A percentile compares a stretch with the other conserved stretches of the same genome.
phyloP scores from a whole-genome alignment of 2,113 vertebrate species.

The Leucoraja erinaceus region DNA sequence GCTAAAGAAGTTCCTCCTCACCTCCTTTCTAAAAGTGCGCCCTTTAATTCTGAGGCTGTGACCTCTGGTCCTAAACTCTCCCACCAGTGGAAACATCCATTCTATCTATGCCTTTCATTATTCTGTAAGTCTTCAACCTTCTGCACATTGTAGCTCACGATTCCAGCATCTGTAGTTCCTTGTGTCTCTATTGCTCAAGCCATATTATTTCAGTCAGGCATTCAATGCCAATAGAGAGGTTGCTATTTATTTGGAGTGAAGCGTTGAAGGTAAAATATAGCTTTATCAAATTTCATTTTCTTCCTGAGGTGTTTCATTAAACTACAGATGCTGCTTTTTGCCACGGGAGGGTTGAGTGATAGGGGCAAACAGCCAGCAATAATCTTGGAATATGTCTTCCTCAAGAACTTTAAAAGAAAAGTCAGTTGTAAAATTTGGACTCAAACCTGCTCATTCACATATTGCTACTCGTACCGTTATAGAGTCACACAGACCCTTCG shows the following conservation, averaged over 20 bases:
- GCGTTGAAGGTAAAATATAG: not conserved
- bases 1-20: too few relatives aligned
- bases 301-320: conserved; percentile 12
- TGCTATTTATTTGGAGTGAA: not conserved
- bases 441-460: not conserved
- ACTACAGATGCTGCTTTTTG: not conserved
- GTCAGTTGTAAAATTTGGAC: not conserved
- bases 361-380: not conserved
- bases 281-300: not conserved
- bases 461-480: not conserved
- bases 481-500: too few relatives aligned
- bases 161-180: too few relatives aligned
- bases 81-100: too few relatives aligned
- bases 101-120: too few relatives aligned
- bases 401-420: not conserved
- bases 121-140: too few relatives aligned
- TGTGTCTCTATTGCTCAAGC: not conserved
- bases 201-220: not conserved
- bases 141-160: too few relatives aligned
- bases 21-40: too few relatives aligned
- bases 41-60: too few relatives aligned
- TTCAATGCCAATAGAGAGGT: not conserved
- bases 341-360: not conserved
- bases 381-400: not conserved
- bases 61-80: too few relatives aligned